Evolutionary conservation across 2,113 vertebrate species (phyloP), one percentile per base, ranked within the genome.

Genomic region (Nanorana parkeri): DNA sequence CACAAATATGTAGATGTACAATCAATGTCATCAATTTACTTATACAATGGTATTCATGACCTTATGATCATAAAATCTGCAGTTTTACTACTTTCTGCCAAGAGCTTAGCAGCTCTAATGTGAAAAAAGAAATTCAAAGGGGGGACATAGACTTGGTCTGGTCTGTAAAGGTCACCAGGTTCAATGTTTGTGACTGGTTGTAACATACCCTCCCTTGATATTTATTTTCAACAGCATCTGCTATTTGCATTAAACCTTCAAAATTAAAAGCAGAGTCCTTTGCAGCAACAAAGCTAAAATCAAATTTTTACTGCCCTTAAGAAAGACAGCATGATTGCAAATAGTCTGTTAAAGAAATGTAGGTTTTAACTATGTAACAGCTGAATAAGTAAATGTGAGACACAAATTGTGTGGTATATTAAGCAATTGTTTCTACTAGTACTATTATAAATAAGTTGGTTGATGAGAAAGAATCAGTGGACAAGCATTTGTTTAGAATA

Each of bases 181-280:
- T 72, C 68, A 81, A 13, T 61, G 78, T 36, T 60, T 54, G n/a
- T 61, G 78, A 81, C 56, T 72, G 58, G 58, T 17, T 66, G 24
- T 68, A 64, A 72, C 47, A 81, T 72, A 78, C 63, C 24, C 58
- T 81, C 78, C 68, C 24, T 64, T 64, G 36, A 64, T 63, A 71
- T 80, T 79, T 63, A 61, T 69, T 78, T 68, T 23, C 28, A 26
- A 52, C 21, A 69, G 67, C 78, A 80, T 80, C 78, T 80, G 68
- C 61, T 81, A 64, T 52, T 64, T 58, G 23, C 68, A 81, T 81
- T 64, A 29, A 60, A 69, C 41, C 55, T 41, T 32, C 54, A 51
- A 69, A 80, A 80, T 71, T 54, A 80, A 69, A 80, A 71, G 68
- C 78, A 81, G 67, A 81, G 58, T n/a, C 24, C 24, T 72, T 81